Base-by-base conservation (phyloP, 92 coral and sea anemone genomes). In the Porites rus region DNA sequence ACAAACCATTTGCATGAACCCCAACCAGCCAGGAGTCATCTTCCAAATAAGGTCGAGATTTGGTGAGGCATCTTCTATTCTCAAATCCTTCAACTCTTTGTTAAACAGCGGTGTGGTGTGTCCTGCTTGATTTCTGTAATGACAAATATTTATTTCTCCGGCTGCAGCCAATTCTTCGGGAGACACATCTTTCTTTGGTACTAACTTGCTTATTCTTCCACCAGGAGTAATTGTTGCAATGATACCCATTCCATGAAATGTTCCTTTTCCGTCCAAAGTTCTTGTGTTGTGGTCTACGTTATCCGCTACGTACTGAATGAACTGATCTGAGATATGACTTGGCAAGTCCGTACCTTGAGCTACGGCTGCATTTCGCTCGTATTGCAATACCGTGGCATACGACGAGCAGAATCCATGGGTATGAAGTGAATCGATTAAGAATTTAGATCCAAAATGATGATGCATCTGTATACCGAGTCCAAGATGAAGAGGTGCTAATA, bases 161-260 rank as follows among this genome's bases (percentile, higher is more conserved):
- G 87, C 66, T 20, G 79, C 17, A 10, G 88, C 77, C 43, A 79
- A 85, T 58, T 90, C 93, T 11, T 86, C 78, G 2, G 74, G 66
- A 17, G 88, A 58, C 1, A 87, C 91, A 13, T 22, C 74, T 87
- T 74, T 60, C 51, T 18, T 80, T 65, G 88, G 93, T 50, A 90
- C 75, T 38, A 16, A 17, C 16, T 13, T 68, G 64, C 22, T 74
- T 5, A 59, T 56, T 21, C 43, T 52, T 7, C 85, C 77, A 4
- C 72, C 86, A 59, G 86, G 89, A 6, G 89, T 89, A 18, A 87
- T 72, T 19, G 91, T 62, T 19, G 91, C 94, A 19, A 82, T 65
- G 12, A 91, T 87, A 8, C 94, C 94, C 91, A 87, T 91, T 3
- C 94, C 94, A 76, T 87, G 91, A 63, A 91, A 91, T 1, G 90